A percentile compares a stretch with the other conserved stretches of the same genome.
Conservation (phyloP, 2,113 vertebrate genomes). For the Paedocypris sp. region DNA sequence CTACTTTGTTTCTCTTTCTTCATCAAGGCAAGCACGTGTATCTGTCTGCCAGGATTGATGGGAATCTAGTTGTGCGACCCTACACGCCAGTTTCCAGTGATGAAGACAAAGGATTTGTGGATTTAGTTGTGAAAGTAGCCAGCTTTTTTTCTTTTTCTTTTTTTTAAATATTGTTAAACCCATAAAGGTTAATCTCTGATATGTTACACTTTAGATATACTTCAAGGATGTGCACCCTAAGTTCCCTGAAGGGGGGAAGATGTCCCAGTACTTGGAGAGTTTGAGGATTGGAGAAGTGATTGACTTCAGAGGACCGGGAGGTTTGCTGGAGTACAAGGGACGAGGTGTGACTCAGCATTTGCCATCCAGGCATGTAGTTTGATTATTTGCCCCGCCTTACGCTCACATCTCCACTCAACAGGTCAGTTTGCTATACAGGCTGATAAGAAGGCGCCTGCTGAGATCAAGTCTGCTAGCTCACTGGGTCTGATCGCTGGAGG, state of each 20-base stretch:
- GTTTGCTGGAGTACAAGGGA: constrained; percentile 43
- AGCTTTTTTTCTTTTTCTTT: neutral
- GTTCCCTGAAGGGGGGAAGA: constrained; percentile 50
- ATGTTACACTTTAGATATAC: constrained; percentile 35
- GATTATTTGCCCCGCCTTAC: neutral
- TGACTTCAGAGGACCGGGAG: constrained; percentile 46
- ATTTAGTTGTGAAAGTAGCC: constrained; percentile 66
- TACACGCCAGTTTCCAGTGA: constrained; percentile 65
- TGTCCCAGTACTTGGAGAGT: constrained; percentile 49
- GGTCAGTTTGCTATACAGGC: constrained; percentile 58
- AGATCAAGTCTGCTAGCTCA: constrained; percentile 38
- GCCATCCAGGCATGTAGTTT: neutral
- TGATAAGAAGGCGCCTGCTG: constrained; percentile 55
- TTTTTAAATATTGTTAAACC: neutral
- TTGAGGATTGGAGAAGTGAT: constrained; percentile 42
- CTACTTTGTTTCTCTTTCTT: neutral
- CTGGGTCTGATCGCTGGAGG: constrained; percentile 65
- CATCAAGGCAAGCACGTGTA: constrained; percentile 58
- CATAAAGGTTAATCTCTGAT: neutral
- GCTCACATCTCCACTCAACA: constrained; percentile 22
- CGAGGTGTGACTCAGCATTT: constrained; percentile 25
- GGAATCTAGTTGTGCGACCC: constrained; percentile 56
- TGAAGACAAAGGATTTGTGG: constrained; percentile 58
- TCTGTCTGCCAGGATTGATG: constrained; percentile 60
- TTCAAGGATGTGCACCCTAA: constrained; percentile 44